Evolutionary conservation across 2,113 vertebrate genomes (phyloP).

Genomic region (Nannobrachium achirus): DNA sequence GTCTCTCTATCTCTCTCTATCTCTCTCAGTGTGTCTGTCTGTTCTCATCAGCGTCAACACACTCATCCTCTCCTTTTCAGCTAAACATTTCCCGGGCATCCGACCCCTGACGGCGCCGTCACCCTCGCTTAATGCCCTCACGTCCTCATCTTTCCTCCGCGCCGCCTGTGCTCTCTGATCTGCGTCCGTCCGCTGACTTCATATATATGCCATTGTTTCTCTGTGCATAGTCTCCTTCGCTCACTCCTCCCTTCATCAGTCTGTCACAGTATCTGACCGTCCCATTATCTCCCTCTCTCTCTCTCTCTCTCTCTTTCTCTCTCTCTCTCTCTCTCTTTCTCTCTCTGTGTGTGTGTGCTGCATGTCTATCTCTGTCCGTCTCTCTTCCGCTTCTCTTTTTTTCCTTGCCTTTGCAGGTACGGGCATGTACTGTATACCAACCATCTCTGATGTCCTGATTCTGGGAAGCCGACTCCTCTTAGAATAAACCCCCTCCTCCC

Average conservation of each 20-base stretch:
- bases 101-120: too few species aligned
- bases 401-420: constrained; percentile 62
- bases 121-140: constrained; percentile 26
- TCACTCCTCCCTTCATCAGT: constrained; percentile 27
- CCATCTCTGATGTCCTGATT: constrained; percentile 16
- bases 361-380: constrained; percentile 4
- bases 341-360: too few species aligned
- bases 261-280: constrained; percentile 44
- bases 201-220: constrained; percentile 16
- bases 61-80: constrained; percentile 33
- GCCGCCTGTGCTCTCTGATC: constrained; percentile 47
- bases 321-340: constrained; percentile 36
- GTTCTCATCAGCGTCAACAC: neutral
- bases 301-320: constrained; percentile 34
- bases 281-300: constrained; percentile 34
- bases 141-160: constrained; percentile 41
- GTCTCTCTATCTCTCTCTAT: constrained; percentile 36
- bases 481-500: constrained; percentile 32
- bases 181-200: constrained; percentile 20
- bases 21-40: constrained; percentile 25
- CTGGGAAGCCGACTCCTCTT: constrained; percentile 31
- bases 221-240: constrained; percentile 1
- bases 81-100: too few species aligned
- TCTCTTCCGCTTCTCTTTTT: constrained; percentile 27
- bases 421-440: constrained; percentile 30